A percentile compares a stretch with the other conserved stretches of the same genome.
phyloP scores from a whole-genome alignment of 2,797 vertebrate species.

The Tauraco hartlaubi region DNA sequence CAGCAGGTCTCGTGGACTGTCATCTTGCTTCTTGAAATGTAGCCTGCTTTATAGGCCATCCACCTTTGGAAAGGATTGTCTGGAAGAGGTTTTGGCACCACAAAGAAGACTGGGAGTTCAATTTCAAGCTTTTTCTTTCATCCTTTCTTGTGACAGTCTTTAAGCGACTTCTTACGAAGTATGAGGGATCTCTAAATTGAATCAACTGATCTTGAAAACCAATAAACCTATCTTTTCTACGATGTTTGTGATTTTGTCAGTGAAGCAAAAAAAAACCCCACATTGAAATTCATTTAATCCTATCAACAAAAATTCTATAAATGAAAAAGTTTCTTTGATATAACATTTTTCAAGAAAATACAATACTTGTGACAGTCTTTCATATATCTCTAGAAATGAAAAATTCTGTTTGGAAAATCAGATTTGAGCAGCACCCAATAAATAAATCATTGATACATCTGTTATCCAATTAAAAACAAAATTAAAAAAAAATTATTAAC shows the following conservation, averaged over 20 bases:
- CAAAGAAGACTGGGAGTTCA: not conserved
- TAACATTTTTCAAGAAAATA: not conserved
- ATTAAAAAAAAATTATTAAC: rapidly evolving
- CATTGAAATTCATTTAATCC: not conserved
- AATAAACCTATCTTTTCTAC: not conserved
- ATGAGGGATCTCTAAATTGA: not conserved
- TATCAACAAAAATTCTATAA: not conserved
- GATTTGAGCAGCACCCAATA: not conserved
- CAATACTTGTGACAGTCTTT: not conserved
- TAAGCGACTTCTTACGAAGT: not conserved
- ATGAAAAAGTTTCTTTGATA: not conserved
- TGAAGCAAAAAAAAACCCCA: not conserved
- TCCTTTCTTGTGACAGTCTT: not conserved
- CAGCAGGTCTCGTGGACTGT: not conserved
- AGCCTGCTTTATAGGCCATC: not conserved
- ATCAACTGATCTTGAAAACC: not conserved
- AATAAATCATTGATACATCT: not conserved
- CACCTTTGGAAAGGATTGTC: not conserved
- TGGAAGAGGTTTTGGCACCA: not conserved
- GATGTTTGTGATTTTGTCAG: not conserved
- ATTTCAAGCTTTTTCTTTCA: not conserved
- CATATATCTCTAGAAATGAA: not conserved
- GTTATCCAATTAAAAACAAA: not conserved
- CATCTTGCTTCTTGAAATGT: not conserved
- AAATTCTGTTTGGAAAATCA: not conserved